Percentiles rank a stretch among this genome's conserved stretches.
These are phyloP conservation scores for Styela clava DNA, from an alignment of 23 tunicate species.

Conservation along the genomic window DNA sequence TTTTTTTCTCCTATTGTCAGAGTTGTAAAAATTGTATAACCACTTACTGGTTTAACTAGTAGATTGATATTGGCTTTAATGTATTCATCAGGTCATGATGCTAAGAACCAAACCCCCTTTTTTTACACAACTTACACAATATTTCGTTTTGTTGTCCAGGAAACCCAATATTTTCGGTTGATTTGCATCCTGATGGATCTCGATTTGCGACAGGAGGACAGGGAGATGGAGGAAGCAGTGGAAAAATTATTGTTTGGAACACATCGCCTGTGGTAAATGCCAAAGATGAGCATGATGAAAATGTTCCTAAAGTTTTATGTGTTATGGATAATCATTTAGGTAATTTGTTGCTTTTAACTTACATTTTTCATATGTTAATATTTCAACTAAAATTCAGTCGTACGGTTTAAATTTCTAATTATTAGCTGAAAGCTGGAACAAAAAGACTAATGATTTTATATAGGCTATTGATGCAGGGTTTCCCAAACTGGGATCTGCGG, in stretches of 20 bases:
- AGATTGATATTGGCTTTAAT: too few species aligned
- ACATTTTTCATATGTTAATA: not conserved
- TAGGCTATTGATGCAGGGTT: too few species aligned
- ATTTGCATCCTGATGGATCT: constrained; percentile 98
- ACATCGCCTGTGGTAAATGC: constrained; percentile 81
- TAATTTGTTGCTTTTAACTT: constrained; percentile 2
- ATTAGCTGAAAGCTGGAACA: not conserved
- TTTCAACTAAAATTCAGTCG: not conserved
- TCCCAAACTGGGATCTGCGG: too few species aligned
- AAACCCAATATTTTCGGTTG: constrained; percentile 83
- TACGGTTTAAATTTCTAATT: not conserved
- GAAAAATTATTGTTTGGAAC: constrained; percentile 95
- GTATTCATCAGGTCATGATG: too few species aligned
- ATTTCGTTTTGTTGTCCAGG: too few species aligned
- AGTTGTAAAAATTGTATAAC: too few species aligned
- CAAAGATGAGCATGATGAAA: constrained; percentile 53
- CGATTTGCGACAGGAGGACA: constrained; percentile 98
- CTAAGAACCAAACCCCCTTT: too few species aligned
- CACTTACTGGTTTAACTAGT: too few species aligned
- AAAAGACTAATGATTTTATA: not conserved
- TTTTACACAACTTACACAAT: too few species aligned
- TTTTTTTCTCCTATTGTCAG: too few species aligned
- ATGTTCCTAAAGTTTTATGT: constrained; percentile 82
- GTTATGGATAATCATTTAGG: constrained; percentile 96
- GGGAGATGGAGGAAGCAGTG: constrained; percentile 89